phyloP scores from a whole-genome alignment of 2,888 invertebrate genomes.

The Neocrepidodera transversa region DNA sequence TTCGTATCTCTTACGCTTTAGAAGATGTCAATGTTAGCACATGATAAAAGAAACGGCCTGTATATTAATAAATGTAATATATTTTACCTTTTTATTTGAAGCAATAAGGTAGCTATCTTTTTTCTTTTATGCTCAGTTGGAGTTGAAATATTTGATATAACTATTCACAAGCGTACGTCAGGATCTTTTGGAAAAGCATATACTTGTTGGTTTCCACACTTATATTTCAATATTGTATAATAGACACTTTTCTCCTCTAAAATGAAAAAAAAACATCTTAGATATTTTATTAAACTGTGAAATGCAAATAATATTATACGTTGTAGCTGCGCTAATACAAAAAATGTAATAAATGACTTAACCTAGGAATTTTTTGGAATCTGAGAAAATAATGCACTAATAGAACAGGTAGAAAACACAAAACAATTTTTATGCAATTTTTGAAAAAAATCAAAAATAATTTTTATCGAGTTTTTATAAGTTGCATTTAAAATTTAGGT shows the following conservation, averaged over 20 bases:
- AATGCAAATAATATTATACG: not conserved
- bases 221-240: slow-evolving; percentile 60
- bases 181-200: slow-evolving; percentile 62
- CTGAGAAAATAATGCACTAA: not conserved
- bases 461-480: too few relatives aligned
- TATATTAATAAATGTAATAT: not conserved
- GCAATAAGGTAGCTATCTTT: slow-evolving; percentile 9
- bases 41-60: too few relatives aligned
- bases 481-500: too few relatives aligned
- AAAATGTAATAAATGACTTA: too few relatives aligned
- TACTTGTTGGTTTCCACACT: slow-evolving; percentile 57
- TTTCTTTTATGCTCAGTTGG: slow-evolving; percentile 56
- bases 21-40: too few relatives aligned
- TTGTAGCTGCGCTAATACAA: too few relatives aligned
- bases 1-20: too few relatives aligned
- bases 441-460: too few relatives aligned
- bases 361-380: too few relatives aligned
- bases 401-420: not conserved
- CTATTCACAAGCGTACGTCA: slow-evolving; percentile 62
- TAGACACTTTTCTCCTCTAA: slow-evolving; percentile 54
- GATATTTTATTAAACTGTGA: slow-evolving; percentile 14
- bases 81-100: slow-evolving; percentile 53
- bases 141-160: slow-evolving; percentile 63
- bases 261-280: slow-evolving; percentile 22
- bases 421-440: too few relatives aligned